A percentile compares a stretch with the other conserved stretches of the same genome.
These are phyloP conservation scores for Agapornis roseicollis DNA, from an alignment of 2,113 vertebrate genomes.

Conservation along the genomic window DNA sequence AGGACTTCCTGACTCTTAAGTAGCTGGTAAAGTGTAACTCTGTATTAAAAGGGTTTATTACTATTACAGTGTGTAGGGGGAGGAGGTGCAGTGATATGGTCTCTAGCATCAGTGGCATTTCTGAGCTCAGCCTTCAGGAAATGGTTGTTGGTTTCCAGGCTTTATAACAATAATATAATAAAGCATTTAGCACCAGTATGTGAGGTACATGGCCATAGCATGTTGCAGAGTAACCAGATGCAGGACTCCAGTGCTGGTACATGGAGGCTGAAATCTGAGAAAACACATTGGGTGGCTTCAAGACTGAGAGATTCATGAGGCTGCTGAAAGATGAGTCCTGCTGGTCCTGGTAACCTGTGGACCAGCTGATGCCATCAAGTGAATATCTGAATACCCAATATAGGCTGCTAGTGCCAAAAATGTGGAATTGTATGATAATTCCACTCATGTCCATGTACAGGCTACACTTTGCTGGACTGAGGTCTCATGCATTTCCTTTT, in stretches of 20 bases:
- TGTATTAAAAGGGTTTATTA: not conserved
- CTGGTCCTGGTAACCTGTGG: not conserved
- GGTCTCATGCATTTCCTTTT: not conserved
- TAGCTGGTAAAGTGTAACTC: not conserved
- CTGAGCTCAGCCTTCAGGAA: not conserved
- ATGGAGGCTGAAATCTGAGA: not conserved
- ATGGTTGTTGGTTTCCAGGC: not conserved
- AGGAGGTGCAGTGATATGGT: not conserved
- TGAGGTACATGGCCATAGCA: not conserved
- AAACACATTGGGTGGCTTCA: not conserved
- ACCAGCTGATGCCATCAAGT: not conserved
- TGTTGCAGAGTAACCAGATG: not conserved
- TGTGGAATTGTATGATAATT: not conserved
- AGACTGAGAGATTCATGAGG: not conserved
- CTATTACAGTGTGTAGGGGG: not conserved
- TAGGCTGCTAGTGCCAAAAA: not conserved
- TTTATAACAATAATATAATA: not conserved
- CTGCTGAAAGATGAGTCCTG: not conserved
- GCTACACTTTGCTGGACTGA: not conserved
- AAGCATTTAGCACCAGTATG: not conserved
- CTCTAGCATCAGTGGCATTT: not conserved
- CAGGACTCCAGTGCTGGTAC: not conserved
- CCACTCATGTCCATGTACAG: not conserved
- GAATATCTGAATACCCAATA: not conserved
- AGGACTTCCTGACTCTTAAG: not conserved